phyloP scores from a whole-genome alignment of 2,888 invertebrate genomes.

The Hirtodrosophila duncani region DNA sequence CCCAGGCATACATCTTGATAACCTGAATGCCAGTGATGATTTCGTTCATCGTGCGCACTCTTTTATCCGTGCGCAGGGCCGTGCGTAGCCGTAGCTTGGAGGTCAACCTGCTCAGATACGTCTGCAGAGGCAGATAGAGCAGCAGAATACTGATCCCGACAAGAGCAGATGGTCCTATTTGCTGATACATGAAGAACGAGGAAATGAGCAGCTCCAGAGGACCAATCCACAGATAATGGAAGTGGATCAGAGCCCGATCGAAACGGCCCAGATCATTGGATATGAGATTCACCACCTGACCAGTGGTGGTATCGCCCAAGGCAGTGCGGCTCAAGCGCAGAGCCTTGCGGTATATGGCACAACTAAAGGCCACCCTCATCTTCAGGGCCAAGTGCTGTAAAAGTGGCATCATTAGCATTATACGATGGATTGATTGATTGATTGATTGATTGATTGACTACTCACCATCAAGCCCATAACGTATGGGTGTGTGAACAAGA shows the following conservation, averaged over 20 bases:
- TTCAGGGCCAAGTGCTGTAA: conserved; percentile 82
- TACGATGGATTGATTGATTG: no score
- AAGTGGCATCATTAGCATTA: conserved; percentile 80
- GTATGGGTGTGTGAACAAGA: conserved; percentile 90
- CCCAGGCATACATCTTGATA: conserved; percentile 98
- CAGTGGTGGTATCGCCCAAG: conserved; percentile 86
- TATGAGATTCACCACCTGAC: conserved; percentile 90
- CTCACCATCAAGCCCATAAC: conserved; percentile 80
- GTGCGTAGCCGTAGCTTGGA: conserved; percentile 87
- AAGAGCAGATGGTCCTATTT: conserved; percentile 80
- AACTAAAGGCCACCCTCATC: conserved; percentile 83
- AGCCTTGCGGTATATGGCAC: conserved; percentile 84
- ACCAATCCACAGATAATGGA: conserved; percentile 96
- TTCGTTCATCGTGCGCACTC: conserved; percentile 94
- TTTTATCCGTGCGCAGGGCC: conserved; percentile 90
- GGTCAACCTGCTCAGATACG: conserved; percentile 86
- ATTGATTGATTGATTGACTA: no score
- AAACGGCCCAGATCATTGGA: conserved; percentile 93
- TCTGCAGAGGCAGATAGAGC: conserved; percentile 86
- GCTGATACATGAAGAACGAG: conserved; percentile 85
- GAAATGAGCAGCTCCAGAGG: conserved; percentile 89
- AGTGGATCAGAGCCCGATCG: conserved; percentile 86
- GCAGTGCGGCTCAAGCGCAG: conserved; percentile 85
- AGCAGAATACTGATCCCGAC: conserved; percentile 81
- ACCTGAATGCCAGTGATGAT: conserved; percentile 92